Percentiles rank a stretch among this genome's conserved stretches.
phyloP scores from a whole-genome alignment of 1,140 invertebrate species.

The Mamestra configurata region DNA sequence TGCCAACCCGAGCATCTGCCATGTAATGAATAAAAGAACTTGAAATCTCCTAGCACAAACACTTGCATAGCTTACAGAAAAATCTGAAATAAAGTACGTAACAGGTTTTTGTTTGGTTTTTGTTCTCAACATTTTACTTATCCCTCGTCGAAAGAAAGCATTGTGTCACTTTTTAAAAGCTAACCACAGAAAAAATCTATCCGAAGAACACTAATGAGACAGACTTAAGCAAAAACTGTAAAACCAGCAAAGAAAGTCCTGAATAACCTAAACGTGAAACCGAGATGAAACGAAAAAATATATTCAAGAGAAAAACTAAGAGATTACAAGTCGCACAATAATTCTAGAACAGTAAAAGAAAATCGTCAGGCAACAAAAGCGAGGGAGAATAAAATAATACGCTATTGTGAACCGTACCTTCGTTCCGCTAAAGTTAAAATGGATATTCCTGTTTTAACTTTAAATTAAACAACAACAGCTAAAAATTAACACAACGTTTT shows the following conservation, averaged over 20 bases:
- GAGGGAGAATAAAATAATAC: slow-evolving; percentile 10
- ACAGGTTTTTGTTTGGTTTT: no score
- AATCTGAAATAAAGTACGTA: neutral
- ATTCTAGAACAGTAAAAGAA: slow-evolving; percentile 16
- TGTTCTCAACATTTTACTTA: slow-evolving; percentile 8
- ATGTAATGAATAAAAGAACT: neutral
- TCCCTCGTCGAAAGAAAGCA: neutral
- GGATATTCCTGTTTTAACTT: slow-evolving; percentile 44
- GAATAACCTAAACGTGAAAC: neutral
- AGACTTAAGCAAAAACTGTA: slow-evolving; percentile 22
- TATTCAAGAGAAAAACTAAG: slow-evolving; percentile 21
- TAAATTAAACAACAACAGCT: slow-evolving; percentile 56
- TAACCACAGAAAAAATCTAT: slow-evolving; percentile 19
- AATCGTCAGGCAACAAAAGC: slow-evolving; percentile 26
- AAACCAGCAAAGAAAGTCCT: slow-evolving; percentile 9
- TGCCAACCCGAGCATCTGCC: no score
- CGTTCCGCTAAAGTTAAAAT: slow-evolving; percentile 33
- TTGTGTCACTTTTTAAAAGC: neutral
- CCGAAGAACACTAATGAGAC: slow-evolving; percentile 29
- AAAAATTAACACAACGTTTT: slow-evolving; percentile 60
- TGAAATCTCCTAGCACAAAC: neutral
- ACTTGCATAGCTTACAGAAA: neutral
- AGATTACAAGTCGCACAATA: slow-evolving; percentile 36
- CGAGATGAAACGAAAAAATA: slow-evolving; percentile 16
- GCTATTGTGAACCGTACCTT: slow-evolving; percentile 1